Conservation (phyloP, 2,888 invertebrate genomes). For the Leuctra nigra region DNA sequence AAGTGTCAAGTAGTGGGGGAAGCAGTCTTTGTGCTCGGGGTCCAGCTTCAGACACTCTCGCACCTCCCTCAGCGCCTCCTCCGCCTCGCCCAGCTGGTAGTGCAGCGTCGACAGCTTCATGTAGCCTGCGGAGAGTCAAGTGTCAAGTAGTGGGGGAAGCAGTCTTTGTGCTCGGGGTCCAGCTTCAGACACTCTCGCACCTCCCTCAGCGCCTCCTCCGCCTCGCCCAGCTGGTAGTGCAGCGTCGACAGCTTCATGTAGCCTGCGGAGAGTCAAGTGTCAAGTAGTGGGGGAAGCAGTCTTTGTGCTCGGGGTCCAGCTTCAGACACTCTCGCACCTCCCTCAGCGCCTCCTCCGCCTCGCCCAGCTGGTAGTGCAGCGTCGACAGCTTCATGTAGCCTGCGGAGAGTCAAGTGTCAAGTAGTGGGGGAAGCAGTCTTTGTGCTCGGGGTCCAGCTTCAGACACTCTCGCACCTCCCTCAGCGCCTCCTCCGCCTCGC, state of each 20-base stretch:
- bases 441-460: constrained; percentile 95
- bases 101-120: constrained; percentile 75
- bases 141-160: constrained; percentile 93
- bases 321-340: constrained; percentile 96
- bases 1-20: constrained; percentile 91
- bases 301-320: constrained; percentile 94
- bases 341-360: constrained; percentile 82
- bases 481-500: constrained; percentile 85
- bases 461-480: constrained; percentile 94
- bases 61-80: constrained; percentile 84
- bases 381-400: constrained; percentile 77
- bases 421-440: constrained; percentile 91
- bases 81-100: constrained; percentile 87
- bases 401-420: too few relatives aligned
- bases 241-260: constrained; percentile 92
- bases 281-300: constrained; percentile 93
- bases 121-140: too few relatives aligned
- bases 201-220: constrained; percentile 53
- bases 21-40: constrained; percentile 95
- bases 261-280: too few relatives aligned
- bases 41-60: constrained; percentile 95
- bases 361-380: constrained; percentile 84
- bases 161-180: constrained; percentile 95
- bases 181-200: constrained; percentile 94
- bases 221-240: constrained; percentile 66